Evolutionary conservation across 2,113 vertebrate species (phyloP).

Genomic region (Proteles cristata): DNA sequence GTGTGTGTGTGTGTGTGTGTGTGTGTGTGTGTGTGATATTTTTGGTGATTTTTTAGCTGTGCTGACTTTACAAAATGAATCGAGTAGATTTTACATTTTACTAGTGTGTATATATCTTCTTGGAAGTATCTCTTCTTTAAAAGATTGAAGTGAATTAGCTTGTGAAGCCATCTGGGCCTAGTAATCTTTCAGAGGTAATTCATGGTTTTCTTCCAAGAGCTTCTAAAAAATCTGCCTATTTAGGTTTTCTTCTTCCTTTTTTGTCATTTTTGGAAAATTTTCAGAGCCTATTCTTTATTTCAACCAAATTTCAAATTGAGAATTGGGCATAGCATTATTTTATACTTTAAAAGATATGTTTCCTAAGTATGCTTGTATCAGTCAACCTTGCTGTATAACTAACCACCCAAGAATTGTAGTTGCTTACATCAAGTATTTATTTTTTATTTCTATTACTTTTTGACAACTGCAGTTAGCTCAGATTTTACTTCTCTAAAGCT

Average conservation of each 20-base stretch:
- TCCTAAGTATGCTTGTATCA: background rate
- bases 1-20: background rate
- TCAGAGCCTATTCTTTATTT: background rate
- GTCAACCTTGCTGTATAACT: background rate
- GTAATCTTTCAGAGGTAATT: slow-evolving; percentile 3
- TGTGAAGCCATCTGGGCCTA: slow-evolving; percentile 37
- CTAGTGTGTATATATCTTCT: background rate
- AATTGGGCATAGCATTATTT: background rate
- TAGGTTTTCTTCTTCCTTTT: background rate
- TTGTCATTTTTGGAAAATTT: background rate
- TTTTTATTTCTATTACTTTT: background rate
- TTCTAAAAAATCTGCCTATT: background rate
- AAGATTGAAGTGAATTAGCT: slow-evolving; percentile 39
- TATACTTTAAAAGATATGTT: background rate
- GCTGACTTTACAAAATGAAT: slow-evolving; percentile 23
- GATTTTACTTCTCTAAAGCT: background rate
- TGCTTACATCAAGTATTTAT: background rate
- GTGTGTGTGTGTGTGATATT: background rate
- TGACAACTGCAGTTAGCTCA: background rate
- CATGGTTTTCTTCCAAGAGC: background rate
- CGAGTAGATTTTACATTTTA: background rate
- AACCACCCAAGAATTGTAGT: background rate
- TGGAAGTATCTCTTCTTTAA: slow-evolving; percentile 3
- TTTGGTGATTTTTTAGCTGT: background rate
- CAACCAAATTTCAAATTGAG: background rate